Base-by-base conservation (phyloP, 2,113 vertebrate genomes). In the Pholis gunnellus region DNA sequence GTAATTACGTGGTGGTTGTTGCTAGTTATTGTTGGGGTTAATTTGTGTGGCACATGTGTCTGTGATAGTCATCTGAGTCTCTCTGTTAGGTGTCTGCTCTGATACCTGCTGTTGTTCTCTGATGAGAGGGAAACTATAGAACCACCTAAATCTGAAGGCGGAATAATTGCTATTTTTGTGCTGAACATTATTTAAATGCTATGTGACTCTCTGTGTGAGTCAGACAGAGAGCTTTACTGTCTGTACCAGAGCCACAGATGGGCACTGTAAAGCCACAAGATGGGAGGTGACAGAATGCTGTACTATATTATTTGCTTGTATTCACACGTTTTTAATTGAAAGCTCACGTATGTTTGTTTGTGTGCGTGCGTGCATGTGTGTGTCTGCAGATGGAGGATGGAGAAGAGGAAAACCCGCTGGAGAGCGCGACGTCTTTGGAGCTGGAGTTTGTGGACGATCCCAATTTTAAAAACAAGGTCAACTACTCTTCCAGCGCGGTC, bases 401-500 rank as follows among this genome's bases (percentile, higher is more conserved):
- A 0, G 97, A 98, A 6, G 96, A 95, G 68, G 97, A 97, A 80
- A 92, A 94, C 4, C 95, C 96, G 38, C 91, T 93, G 85, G 97
- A 96, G 9, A 97, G 94, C 77, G 93, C 94, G 4, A 94, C 94
- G 72, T 96, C 97, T 65, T 91, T 99, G 78, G 96, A 97, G 89
- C 92, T 99, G 94, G 97, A 99, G 84, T 99, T 99, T 92, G 95
- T 96, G 0, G 97, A 99, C 0, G 98, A 99, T 44, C 87, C 94
- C 36, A 98, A 98, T 95, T 99, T 99, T 92, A 99, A 98, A 93
- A 98, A 97, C 91, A 98, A 97, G 92, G 98, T 99, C 95, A 99
- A 99, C 96, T 99, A 98, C 91, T 97, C 97, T 0, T 97, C 97
- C 4, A 97, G 97, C 1, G 98, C 98, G 0, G 98, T 99, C 80